phyloP scores from a whole-genome alignment of 1,140 invertebrate species.

The Hydropsyche tenuis region DNA sequence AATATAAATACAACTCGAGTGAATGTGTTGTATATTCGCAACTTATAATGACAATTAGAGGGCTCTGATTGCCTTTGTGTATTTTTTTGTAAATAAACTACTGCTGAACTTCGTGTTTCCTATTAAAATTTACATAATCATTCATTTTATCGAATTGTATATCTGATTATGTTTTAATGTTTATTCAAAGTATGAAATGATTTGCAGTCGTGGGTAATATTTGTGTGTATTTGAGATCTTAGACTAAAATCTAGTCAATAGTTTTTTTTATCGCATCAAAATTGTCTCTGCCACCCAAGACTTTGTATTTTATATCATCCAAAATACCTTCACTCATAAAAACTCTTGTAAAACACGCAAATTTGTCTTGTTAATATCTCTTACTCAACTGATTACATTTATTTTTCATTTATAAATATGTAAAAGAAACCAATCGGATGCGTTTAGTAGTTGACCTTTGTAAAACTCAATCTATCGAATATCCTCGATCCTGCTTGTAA shows the following conservation, averaged over 20 bases:
- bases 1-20: too few species aligned
- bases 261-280: conserved; percentile 45
- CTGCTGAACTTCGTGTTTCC: conserved; percentile 48
- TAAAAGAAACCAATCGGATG: too few species aligned
- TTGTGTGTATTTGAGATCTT: conserved; percentile 46
- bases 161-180: conserved; percentile 23
- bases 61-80: conserved; percentile 48
- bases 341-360: conserved; percentile 19
- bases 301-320: conserved; percentile 34
- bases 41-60: conserved; percentile 42
- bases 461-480: too few species aligned
- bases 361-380: conserved; percentile 11
- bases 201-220: conserved; percentile 40
- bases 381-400: too few species aligned
- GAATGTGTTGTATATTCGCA: conserved; percentile 40
- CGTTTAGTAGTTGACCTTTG: too few species aligned
- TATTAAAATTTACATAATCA: conserved; percentile 33
- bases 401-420: too few species aligned
- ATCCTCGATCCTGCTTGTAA: too few species aligned
- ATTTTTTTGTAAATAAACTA: conserved; percentile 51
- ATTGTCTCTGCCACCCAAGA: conserved; percentile 40
- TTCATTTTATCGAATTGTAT: conserved; percentile 22
- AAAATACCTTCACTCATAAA: conserved; percentile 13
- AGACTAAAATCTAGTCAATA: conserved; percentile 48
- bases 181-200: conserved; percentile 28